Base-by-base conservation (phyloP, 2,797 vertebrate species). In the Chelonia mydas region DNA sequence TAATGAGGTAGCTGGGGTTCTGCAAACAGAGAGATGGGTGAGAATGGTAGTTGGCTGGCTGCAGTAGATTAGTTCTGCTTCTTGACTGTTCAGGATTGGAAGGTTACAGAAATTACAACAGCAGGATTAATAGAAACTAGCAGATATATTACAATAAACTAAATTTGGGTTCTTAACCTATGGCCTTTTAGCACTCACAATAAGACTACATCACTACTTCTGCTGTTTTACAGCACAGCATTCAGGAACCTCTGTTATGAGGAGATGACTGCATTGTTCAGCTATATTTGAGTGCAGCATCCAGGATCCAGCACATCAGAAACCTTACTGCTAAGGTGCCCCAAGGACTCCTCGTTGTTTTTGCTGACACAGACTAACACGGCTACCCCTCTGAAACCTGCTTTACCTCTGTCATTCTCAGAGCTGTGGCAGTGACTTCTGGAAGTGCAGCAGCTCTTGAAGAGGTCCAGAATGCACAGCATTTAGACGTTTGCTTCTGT, bases 341-440 rank as follows among this genome's bases (percentile, higher is more conserved):
- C 41, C 41, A 41, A 41, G 41, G 41, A 49, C 49, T 49, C 49
- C 49, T 49, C 11, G 11, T 49, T 49, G 11, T 49, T 49, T 49
- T 49, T 49, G 49, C 49, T 49, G 49, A 49, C 11, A 49, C 49
- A 49, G 49, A 49, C 10, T 49, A 49, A 49, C 49, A 12, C 12
- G 49, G 49, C 49, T 49, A 49, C 49, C 49, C 11, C 49, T 49
- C 49, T 49, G 49, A 49, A 49, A 49, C 11, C 11, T 49, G 49
- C 76, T 84, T 51, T 4, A 10, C 9, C 82, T 91, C 74, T 37
- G 4, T 5, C 76, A 4, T 0, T 0, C 45, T 77, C 25, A 13
- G 72, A 77, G 45, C 27, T 16, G 27, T 45, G 25, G 27, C 27
- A 77, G 27, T 49, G 45, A 77, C 45, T 76, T 76, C 45, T 47